phyloP scores from a whole-genome alignment of 2,797 vertebrate genomes.

The Bovichtus variegatus region DNA sequence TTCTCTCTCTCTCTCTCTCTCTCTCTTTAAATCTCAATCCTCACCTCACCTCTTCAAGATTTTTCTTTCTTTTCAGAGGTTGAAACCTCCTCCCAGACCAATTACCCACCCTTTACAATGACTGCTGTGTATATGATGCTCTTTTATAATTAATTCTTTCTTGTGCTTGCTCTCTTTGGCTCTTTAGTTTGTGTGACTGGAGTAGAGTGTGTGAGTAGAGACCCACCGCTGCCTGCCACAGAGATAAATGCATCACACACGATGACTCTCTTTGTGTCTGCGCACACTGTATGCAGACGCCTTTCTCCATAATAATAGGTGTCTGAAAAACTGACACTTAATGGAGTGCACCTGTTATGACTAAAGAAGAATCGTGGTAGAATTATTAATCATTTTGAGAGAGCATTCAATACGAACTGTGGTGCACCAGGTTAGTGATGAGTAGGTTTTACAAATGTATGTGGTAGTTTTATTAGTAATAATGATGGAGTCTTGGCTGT shows the following conservation, averaged over 20 bases:
- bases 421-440: not conserved
- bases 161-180: not conserved
- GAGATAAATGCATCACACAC: slow-evolving; percentile 58
- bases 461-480: not conserved
- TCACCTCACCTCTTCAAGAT: not conserved
- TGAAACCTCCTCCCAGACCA: slow-evolving; percentile 10
- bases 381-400: slow-evolving; percentile 45
- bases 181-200: slow-evolving; percentile 21
- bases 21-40: not conserved
- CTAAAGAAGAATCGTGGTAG: slow-evolving; percentile 44
- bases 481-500: not conserved
- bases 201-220: too few species aligned
- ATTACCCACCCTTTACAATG: not conserved
- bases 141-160: not conserved
- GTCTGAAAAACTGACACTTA: slow-evolving; percentile 53
- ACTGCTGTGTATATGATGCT: slow-evolving; percentile 7
- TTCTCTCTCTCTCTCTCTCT: not conserved
- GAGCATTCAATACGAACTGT: not conserved
- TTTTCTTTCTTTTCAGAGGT: not conserved
- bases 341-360: slow-evolving; percentile 32
- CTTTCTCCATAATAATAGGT: slow-evolving; percentile 37
- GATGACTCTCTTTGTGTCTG: slow-evolving; percentile 32
- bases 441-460: not conserved
- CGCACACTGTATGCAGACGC: slow-evolving; percentile 10
- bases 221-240: slow-evolving; percentile 30